phyloP scores from a whole-genome alignment of 2,888 invertebrate genomes.

The Rhamphomyia laevipes region DNA sequence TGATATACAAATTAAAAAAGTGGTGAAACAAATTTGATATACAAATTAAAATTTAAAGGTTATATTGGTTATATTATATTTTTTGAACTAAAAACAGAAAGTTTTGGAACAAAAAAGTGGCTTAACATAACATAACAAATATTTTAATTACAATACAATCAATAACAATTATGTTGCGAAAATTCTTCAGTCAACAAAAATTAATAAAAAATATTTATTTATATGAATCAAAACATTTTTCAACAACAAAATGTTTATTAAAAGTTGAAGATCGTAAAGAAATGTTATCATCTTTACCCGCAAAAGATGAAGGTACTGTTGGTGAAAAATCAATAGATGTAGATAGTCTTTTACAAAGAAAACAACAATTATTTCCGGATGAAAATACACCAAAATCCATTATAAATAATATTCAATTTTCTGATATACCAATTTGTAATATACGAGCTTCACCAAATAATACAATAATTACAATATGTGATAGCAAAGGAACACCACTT shows the following conservation, averaged over 20 bases:
- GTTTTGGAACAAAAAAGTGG: too few relatives aligned
- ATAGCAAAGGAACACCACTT: constrained; percentile 52
- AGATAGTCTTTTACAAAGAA: constrained; percentile 52
- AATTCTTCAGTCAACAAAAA: too few relatives aligned
- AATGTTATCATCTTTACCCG: constrained; percentile 43
- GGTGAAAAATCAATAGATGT: constrained; percentile 64
- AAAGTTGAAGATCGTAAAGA: constrained; percentile 20
- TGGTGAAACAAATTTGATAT: too few relatives aligned
- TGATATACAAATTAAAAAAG: too few relatives aligned
- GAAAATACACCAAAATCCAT: constrained; percentile 55
- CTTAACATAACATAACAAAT: too few relatives aligned
- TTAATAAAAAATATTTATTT: too few relatives aligned
- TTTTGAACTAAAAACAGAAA: too few relatives aligned
- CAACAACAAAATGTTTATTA: not conserved
- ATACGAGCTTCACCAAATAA: constrained; percentile 78
- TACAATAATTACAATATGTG: constrained; percentile 67
- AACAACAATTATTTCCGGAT: constrained; percentile 61
- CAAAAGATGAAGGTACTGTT: constrained; percentile 60
- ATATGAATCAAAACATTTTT: too few relatives aligned
- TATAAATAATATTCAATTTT: constrained; percentile 65
- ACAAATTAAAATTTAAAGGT: too few relatives aligned
- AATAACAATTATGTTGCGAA: too few relatives aligned
- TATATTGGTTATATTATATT: too few relatives aligned
- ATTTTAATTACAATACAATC: too few relatives aligned
- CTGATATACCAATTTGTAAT: constrained; percentile 71